A percentile compares a stretch with the other conserved stretches of the same genome.
Conservation (phyloP, 2,113 vertebrate species). For the Cyphomyrus discorhynchus region DNA sequence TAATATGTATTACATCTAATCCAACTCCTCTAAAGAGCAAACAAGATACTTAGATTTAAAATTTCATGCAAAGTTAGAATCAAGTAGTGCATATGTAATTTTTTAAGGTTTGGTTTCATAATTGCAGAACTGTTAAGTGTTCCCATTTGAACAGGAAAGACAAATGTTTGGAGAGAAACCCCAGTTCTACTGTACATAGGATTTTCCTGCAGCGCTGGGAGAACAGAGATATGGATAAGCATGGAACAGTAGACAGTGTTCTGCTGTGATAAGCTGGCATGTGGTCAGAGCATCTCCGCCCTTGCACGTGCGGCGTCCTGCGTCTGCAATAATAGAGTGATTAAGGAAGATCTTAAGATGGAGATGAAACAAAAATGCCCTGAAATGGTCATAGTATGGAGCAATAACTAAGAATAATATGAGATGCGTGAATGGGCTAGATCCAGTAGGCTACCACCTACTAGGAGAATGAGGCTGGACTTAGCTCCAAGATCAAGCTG, state of each 20-base stretch:
- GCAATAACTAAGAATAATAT: neutral
- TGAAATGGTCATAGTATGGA: neutral
- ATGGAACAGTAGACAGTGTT: neutral
- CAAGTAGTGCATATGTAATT: neutral
- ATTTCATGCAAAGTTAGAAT: neutral
- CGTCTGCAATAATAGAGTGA: neutral
- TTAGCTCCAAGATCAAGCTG: too few species aligned
- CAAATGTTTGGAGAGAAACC: neutral
- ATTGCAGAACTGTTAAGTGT: neutral
- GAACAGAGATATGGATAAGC: neutral
- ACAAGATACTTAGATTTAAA: neutral
- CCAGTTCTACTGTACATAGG: neutral
- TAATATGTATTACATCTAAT: neutral
- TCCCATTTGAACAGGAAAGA: neutral
- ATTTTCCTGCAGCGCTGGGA: neutral
- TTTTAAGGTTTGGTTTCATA: neutral
- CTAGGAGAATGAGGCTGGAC: too few species aligned
- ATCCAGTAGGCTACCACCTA: too few species aligned
- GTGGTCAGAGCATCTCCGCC: neutral
- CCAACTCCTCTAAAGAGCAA: neutral
- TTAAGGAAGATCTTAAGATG: neutral
- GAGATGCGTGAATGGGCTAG: neutral
- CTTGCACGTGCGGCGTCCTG: neutral
- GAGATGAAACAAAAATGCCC: neutral
- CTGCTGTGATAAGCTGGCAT: neutral